Evolutionary conservation across 2,797 vertebrate genomes (phyloP).

Genomic region (Sylvia borin): DNA sequence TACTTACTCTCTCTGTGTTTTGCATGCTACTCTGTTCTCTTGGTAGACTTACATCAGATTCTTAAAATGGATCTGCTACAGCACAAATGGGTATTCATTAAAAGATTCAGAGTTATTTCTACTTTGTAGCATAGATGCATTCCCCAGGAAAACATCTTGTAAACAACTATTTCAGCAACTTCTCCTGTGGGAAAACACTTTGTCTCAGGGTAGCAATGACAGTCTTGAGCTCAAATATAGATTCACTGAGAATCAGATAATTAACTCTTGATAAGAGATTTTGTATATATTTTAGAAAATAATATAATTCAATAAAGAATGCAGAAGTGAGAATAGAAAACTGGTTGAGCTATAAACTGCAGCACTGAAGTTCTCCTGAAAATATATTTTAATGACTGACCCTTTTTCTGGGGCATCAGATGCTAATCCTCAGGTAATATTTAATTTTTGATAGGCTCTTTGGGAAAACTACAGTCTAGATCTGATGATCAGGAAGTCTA

Average conservation of each 20-base stretch:
- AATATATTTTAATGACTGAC: background rate
- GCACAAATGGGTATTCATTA: background rate
- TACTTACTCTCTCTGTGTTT: background rate
- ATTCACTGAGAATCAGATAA: background rate
- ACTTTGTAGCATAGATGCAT: background rate
- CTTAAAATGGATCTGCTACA: background rate
- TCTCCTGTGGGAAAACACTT: background rate
- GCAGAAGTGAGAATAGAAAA: background rate
- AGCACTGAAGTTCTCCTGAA: background rate
- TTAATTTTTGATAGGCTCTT: background rate
- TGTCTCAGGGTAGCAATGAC: background rate
- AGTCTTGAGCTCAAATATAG: background rate
- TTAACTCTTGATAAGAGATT: background rate
- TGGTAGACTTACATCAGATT: background rate
- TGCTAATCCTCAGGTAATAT: background rate
- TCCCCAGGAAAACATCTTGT: background rate
- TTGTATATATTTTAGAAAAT: background rate
- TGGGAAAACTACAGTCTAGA: background rate
- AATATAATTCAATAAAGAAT: background rate
- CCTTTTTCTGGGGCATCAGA: background rate
- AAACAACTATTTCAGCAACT: background rate
- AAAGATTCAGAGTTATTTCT: background rate
- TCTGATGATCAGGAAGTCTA: constrained; percentile 32
- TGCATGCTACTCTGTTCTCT: background rate
- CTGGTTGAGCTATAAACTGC: background rate